phyloP scores from a whole-genome alignment of 2,888 invertebrate genomes.

The Stomorhina lunata region DNA sequence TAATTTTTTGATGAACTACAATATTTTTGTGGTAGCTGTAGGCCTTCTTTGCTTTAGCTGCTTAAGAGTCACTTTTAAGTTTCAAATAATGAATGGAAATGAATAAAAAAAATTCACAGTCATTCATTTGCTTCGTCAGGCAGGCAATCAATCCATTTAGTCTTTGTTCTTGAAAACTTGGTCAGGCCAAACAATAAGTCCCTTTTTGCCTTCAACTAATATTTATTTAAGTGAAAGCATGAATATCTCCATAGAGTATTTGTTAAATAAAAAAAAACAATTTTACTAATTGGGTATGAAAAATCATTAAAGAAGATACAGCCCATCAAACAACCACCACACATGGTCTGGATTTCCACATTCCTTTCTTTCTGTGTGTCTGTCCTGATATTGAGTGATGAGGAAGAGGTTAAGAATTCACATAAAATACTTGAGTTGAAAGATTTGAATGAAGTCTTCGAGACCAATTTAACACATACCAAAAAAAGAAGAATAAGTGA shows the following conservation, averaged over 20 bases:
- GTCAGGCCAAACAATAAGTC: neutral
- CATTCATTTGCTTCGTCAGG: neutral
- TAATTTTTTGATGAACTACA: too few species aligned
- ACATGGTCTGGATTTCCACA: constrained; percentile 22
- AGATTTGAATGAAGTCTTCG: neutral
- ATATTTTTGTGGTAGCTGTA: neutral
- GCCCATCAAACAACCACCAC: neutral
- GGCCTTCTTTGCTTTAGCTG: neutral
- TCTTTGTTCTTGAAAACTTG: neutral
- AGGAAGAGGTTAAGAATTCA: neutral
- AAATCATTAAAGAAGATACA: constrained; percentile 18
- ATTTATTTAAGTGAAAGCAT: constrained; percentile 31
- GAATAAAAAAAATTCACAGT: neutral
- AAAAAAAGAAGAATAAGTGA: too few species aligned
- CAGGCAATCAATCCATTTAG: neutral
- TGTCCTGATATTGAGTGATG: neutral
- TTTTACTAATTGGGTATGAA: constrained; percentile 38
- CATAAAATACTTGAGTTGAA: constrained; percentile 5
- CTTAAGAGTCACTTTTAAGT: constrained; percentile 24
- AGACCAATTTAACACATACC: neutral
- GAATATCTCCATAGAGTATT: neutral
- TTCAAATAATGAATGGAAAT: constrained; percentile 10
- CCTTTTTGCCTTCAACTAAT: neutral
- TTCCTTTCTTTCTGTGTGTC: neutral
- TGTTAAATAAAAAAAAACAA: neutral